Conservation (phyloP, 2,888 invertebrate genomes). For the Platycheirus albimanus region DNA sequence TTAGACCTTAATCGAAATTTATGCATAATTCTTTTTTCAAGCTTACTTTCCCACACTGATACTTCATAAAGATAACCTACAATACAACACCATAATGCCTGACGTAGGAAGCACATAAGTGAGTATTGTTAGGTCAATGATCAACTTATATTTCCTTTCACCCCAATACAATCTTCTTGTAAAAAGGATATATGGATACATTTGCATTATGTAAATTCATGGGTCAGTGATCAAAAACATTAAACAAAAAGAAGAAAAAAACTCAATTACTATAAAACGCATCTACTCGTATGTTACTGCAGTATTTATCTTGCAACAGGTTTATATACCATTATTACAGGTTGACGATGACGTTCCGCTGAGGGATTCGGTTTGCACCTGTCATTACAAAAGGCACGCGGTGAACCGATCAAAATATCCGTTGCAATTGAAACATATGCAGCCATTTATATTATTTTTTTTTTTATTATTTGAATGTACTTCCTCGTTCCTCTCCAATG, state of each 20-base stretch:
- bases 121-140: too few species aligned
- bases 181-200: too few species aligned
- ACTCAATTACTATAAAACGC: constrained; percentile 9
- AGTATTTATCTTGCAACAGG: constrained; percentile 57
- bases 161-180: too few species aligned
- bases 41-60: too few species aligned
- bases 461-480: constrained; percentile 11
- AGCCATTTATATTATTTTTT: constrained; percentile 30
- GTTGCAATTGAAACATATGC: constrained; percentile 64
- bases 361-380: constrained; percentile 59
- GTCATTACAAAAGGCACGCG: constrained; percentile 70
- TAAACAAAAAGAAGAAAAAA: constrained; percentile 12
- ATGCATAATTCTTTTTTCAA: too few species aligned
- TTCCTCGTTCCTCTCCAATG: constrained; percentile 62
- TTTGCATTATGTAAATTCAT: constrained; percentile 29
- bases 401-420: constrained; percentile 66
- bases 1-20: too few species aligned
- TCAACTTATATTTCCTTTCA: too few species aligned
- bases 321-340: constrained; percentile 38
- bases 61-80: too few species aligned
- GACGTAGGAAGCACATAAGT: too few species aligned
- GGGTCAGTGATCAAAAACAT: constrained; percentile 59
- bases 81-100: too few species aligned
- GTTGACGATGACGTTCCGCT: constrained; percentile 69
- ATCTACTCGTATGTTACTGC: not conserved